Conservation (phyloP, 2,888 invertebrate genomes). For the Arctia plantaginis region DNA sequence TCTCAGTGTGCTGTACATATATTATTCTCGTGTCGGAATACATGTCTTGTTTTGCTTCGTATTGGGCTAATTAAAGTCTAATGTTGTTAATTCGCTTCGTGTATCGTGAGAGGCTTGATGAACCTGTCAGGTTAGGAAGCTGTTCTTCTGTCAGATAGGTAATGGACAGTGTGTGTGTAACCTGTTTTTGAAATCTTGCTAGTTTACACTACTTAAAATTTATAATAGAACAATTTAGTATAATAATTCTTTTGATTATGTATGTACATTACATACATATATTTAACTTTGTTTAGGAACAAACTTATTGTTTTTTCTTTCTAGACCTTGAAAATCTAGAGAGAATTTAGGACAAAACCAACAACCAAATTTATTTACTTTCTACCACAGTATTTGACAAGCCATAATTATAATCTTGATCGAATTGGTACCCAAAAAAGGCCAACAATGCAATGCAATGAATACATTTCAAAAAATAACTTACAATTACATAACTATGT, state of each 20-base stretch:
- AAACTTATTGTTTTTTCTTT: background rate
- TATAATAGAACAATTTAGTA: background rate
- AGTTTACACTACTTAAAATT: conserved; percentile 15
- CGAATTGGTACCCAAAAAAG: too few species aligned
- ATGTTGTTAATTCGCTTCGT: conserved; percentile 25
- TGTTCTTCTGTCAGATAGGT: conserved; percentile 17
- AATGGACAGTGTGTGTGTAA: conserved; percentile 10
- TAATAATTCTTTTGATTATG: background rate
- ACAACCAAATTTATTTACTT: background rate
- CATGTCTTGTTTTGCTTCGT: conserved; percentile 15
- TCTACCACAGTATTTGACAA: too few species aligned
- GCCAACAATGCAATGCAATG: too few species aligned
- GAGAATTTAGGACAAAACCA: background rate
- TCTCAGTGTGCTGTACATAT: conserved; percentile 29
- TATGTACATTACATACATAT: background rate
- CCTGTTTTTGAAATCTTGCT: conserved; percentile 23
- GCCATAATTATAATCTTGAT: too few species aligned
- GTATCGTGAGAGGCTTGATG: conserved; percentile 16
- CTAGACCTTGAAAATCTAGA: background rate
- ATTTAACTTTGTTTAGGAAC: background rate
- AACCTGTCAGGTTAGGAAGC: conserved; percentile 17
- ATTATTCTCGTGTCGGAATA: conserved; percentile 13
- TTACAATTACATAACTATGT: too few species aligned
- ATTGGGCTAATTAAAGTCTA: conserved; percentile 26
- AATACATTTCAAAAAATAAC: background rate